These are phyloP conservation scores for Diadumene lineata DNA, from an alignment of 92 coral and sea anemone genomes.

Conservation along the genomic window DNA sequence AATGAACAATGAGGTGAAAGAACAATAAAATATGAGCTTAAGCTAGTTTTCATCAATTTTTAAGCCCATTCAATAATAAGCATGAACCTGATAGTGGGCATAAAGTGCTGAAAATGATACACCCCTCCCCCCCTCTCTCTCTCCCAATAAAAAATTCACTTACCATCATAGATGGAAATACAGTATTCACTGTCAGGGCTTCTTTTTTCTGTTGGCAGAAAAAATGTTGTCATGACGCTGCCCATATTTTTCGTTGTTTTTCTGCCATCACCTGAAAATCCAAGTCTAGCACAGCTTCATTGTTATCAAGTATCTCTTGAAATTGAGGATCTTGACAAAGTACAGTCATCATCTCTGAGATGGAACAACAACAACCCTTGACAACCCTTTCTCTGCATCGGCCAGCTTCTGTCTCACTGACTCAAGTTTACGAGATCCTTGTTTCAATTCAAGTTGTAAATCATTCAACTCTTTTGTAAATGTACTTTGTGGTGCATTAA, in stretches of 20 bases:
- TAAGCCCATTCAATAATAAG: background rate
- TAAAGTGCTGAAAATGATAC: too few relatives aligned
- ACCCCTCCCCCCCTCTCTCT: background rate
- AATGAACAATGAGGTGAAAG: too few relatives aligned
- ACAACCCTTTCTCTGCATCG: background rate
- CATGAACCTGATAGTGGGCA: background rate
- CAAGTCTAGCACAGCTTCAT: background rate
- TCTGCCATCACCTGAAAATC: conserved; percentile 27
- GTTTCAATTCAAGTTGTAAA: too few relatives aligned
- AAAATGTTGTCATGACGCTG: conserved; percentile 21
- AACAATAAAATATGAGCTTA: too few relatives aligned
- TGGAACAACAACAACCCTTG: conserved; percentile 1
- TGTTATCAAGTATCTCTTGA: background rate
- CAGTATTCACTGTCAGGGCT: conserved; percentile 34
- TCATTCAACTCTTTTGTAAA: too few relatives aligned
- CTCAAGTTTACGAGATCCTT: background rate
- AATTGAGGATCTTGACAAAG: background rate
- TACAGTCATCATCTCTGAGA: background rate
- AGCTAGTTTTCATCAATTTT: background rate
- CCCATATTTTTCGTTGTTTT: conserved; percentile 14
- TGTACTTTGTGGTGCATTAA: too few relatives aligned
- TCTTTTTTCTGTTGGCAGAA: conserved; percentile 1
- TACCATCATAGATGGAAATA: conserved; percentile 35
- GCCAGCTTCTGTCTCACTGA: background rate
- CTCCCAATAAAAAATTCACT: conserved; percentile 5